Percentiles rank a stretch among this genome's conserved stretches.
These are phyloP conservation scores for Halichondria panicea DNA, from an alignment of 37 sponge, comb jelly and placozoan species.

Conservation along the genomic window DNA sequence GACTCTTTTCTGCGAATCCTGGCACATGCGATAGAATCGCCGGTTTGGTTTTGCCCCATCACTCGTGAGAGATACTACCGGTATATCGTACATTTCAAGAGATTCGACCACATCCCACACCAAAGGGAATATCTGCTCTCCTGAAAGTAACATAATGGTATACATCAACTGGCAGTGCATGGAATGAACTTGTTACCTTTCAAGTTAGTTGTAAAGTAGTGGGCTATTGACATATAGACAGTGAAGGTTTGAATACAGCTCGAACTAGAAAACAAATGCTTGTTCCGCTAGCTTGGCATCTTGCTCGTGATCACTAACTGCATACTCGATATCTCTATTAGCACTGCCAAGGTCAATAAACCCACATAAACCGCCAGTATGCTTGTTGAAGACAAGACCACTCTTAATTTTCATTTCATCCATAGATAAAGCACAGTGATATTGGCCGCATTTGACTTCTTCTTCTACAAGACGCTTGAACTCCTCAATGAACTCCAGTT, in stretches of 20 bases:
- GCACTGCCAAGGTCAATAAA: slow-evolving; percentile 14
- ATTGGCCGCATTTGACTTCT: background rate
- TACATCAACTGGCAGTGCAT: background rate
- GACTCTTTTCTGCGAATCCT: background rate
- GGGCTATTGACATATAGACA: background rate
- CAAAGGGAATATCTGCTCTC: slow-evolving; percentile 8
- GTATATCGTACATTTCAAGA: slow-evolving; percentile 21
- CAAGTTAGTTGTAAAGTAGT: background rate
- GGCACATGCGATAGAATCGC: slow-evolving; percentile 7
- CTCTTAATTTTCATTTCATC: slow-evolving; percentile 21
- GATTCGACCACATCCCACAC: slow-evolving; percentile 12
- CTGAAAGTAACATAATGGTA: background rate
- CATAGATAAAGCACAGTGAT: slow-evolving; percentile 11
- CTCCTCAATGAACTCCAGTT: slow-evolving; percentile 15
- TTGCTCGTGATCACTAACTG: background rate
- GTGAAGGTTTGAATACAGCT: slow-evolving; percentile 8
- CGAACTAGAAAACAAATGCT: slow-evolving; percentile 2
- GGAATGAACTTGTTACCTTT: background rate
- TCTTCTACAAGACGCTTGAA: background rate
- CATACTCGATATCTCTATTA: slow-evolving; percentile 2
- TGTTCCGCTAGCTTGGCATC: background rate
- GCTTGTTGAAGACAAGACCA: slow-evolving; percentile 1
- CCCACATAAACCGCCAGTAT: background rate
- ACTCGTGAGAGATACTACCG: slow-evolving; percentile 27
- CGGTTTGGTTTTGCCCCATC: slow-evolving; percentile 31